These are phyloP conservation scores for Brotula barbata DNA, from an alignment of 2,797 vertebrate genomes.

Conservation along the genomic window DNA sequence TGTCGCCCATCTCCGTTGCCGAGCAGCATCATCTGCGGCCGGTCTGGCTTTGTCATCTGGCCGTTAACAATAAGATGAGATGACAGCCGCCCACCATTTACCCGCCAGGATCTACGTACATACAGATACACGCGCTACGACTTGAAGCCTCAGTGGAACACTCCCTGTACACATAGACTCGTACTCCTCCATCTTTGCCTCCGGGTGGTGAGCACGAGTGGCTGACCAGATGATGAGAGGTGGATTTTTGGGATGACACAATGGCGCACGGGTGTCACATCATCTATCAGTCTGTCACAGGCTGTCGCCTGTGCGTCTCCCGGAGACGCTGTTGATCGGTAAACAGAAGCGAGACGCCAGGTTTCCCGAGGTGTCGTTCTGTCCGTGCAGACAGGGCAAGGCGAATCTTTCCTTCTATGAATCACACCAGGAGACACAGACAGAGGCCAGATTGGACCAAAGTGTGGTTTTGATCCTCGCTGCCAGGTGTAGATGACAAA, in stretches of 20 bases:
- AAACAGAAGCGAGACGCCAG: slow-evolving; percentile 63
- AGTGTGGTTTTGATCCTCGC: slow-evolving; percentile 32
- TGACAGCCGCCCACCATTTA: slow-evolving; percentile 58
- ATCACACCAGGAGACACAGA: slow-evolving; percentile 18
- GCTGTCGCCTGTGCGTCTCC: slow-evolving; percentile 58
- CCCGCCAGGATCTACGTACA: slow-evolving; percentile 37
- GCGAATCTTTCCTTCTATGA: slow-evolving; percentile 24
- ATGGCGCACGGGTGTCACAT: slow-evolving; percentile 64
- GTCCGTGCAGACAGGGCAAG: slow-evolving; percentile 35
- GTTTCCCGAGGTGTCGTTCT: slow-evolving; percentile 34
- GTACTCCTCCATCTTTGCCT: background rate
- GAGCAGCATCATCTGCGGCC: slow-evolving; percentile 43
- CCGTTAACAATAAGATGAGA: slow-evolving; percentile 45
- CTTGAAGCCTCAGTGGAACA: slow-evolving; percentile 7
- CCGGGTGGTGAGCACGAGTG: slow-evolving; percentile 14
- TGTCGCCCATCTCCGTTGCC: slow-evolving; percentile 32
- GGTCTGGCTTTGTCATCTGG: slow-evolving; percentile 41
- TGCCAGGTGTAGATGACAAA: slow-evolving; percentile 54
- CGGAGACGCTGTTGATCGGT: slow-evolving; percentile 71
- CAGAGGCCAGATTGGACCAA: slow-evolving; percentile 22
- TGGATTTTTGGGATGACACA: slow-evolving; percentile 62
- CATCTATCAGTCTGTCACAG: slow-evolving; percentile 76
- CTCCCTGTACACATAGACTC: no score
- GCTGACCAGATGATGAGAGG: slow-evolving; percentile 10
- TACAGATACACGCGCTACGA: slow-evolving; percentile 18